A percentile compares a stretch with the other conserved stretches of the same genome.
phyloP scores from a whole-genome alignment of 64 coral and sea anemone species.

The Pachyseris speciosa region DNA sequence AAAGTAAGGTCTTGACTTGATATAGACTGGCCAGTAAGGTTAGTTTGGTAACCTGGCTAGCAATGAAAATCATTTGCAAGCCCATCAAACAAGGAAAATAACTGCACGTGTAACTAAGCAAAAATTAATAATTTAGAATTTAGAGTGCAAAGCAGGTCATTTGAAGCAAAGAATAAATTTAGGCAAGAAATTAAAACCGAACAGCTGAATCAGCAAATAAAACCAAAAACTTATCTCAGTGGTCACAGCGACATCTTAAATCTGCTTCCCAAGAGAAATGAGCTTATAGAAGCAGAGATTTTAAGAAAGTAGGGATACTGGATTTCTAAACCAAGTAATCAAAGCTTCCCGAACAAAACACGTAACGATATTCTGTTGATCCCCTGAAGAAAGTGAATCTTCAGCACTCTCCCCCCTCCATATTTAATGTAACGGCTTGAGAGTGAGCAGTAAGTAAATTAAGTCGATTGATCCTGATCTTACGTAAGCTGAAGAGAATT shows the following conservation, averaged over 20 bases:
- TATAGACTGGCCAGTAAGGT: no score
- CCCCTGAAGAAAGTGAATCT: neutral
- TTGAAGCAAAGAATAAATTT: neutral
- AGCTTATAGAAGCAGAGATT: neutral
- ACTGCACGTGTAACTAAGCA: neutral
- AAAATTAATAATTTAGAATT: conserved; percentile 25
- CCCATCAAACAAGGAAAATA: neutral
- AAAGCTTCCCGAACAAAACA: neutral
- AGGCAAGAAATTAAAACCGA: neutral
- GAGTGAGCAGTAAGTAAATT: neutral
- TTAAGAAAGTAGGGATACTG: neutral
- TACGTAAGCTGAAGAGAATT: neutral
- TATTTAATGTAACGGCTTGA: neutral
- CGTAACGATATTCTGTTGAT: neutral
- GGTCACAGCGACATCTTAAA: neutral
- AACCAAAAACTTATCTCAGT: neutral
- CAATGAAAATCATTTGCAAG: no score
- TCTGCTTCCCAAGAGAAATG: neutral
- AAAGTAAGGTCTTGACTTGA: no score
- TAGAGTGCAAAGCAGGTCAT: conserved; percentile 21
- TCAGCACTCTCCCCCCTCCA: neutral
- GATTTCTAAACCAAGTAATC: neutral
- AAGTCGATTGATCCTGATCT: neutral
- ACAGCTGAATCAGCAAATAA: neutral
- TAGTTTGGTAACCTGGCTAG: no score